Conservation (phyloP, 35 echinoderm and acorn worm species). For the Heliocidaris tuberculata region DNA sequence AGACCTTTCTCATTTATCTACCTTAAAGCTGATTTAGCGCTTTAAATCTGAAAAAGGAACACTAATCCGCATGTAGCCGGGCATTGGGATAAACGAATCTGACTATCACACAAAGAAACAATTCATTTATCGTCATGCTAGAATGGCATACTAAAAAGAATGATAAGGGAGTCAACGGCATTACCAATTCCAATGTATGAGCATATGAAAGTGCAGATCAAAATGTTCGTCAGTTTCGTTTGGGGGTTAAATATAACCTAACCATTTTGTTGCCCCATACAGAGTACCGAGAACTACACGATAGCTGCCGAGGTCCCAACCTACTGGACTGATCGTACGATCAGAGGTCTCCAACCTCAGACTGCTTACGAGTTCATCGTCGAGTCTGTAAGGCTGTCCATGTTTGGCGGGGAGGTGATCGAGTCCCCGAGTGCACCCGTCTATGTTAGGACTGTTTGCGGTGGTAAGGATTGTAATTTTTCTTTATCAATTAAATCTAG, state of each 20-base stretch:
- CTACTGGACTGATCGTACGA: constrained; percentile 51
- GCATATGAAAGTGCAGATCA: neutral
- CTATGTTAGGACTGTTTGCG: constrained; percentile 55
- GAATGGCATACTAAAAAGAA: neutral
- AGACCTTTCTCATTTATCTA: too few species aligned
- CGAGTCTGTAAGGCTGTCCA: constrained; percentile 50
- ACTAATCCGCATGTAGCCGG: too few species aligned
- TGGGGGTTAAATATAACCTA: too few species aligned
- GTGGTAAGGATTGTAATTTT: constrained; percentile 49
- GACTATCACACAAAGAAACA: neutral
- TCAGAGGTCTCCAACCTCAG: constrained; percentile 48
- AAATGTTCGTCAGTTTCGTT: too few species aligned
- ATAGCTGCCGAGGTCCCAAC: constrained; percentile 43
- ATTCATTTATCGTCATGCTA: neutral
- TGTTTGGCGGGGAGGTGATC: constrained; percentile 50
- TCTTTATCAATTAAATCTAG: neutral
- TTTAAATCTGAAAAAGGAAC: too few species aligned
- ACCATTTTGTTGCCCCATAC: neutral
- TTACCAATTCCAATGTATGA: neutral
- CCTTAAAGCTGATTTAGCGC: too few species aligned
- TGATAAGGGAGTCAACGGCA: neutral
- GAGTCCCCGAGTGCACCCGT: constrained; percentile 51
- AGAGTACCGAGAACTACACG: neutral
- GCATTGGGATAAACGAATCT: neutral
- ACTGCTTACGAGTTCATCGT: constrained; percentile 74